These are phyloP conservation scores for Magallana gigas DNA, from an alignment of 1,140 invertebrate genomes.

Conservation along the genomic window DNA sequence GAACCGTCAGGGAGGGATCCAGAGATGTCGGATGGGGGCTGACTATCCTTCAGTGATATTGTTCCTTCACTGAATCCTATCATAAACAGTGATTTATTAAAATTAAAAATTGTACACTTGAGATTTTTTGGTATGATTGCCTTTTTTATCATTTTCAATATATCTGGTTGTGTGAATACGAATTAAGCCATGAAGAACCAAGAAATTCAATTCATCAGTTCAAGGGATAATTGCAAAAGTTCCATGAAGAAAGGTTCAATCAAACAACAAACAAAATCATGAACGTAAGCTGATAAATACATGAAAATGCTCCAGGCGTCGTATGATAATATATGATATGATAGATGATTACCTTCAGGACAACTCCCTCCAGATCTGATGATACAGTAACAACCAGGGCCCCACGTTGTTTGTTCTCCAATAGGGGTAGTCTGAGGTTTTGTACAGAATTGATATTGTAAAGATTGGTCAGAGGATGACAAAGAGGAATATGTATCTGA, in stretches of 20 bases:
- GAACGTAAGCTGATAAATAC: background rate
- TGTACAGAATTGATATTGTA: constrained; percentile 33
- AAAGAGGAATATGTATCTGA: background rate
- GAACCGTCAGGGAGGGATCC: constrained; percentile 28
- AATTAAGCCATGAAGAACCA: too few relatives aligned
- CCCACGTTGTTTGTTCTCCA: background rate
- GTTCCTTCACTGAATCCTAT: background rate
- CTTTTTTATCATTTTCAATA: too few relatives aligned
- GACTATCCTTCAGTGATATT: background rate
- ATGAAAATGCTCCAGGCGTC: background rate
- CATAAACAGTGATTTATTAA: too few relatives aligned
- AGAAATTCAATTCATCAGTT: too few relatives aligned
- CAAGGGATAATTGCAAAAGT: too few relatives aligned
- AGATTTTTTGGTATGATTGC: too few relatives aligned
- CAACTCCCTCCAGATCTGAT: background rate
- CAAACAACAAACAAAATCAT: background rate
- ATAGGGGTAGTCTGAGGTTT: background rate
- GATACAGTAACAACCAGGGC: constrained; percentile 4
- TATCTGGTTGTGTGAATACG: too few relatives aligned
- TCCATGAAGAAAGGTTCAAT: background rate
- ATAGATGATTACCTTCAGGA: background rate
- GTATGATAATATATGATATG: too few relatives aligned
- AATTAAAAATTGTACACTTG: too few relatives aligned
- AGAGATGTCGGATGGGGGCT: background rate
- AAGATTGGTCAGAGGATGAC: background rate